Evolutionary conservation across 2,888 invertebrate genomes (phyloP), one percentile per base, ranked within the genome.

Genomic region (Lagria hirta): DNA sequence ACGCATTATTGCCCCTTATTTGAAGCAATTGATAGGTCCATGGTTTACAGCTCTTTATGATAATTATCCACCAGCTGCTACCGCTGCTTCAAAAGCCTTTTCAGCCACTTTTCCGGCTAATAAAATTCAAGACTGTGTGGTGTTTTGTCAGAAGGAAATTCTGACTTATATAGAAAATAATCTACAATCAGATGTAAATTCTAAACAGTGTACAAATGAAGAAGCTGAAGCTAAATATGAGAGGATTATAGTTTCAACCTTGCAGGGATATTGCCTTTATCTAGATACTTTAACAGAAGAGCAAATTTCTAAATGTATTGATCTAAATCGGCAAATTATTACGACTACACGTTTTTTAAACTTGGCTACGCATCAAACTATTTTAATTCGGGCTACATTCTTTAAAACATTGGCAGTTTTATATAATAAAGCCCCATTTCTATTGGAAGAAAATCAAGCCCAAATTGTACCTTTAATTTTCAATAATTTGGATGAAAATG

Each of bases 31-130:
- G 46, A 81, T 84, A 64, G 90, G 91, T 1, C 78, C 84, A 2
- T 95, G 95, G 95, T 81, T 94, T 61, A 79, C 84, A 26, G 85
- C 89, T 34, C 87, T 85, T 65, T 84, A 85, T 73, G 95, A 96
- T 69, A 83, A 84, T 6, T 88, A 91, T 72, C 83, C 88, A 21
- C 91, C 92, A 5, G 91, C 90, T 10, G 84, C 89, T 3, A 79
- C 80, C 52, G 80, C 83, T 43, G 90, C 91, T 1, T 72, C 69
- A 18, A 71, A 74, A 52, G 80, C 86, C 3, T 88, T 91, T 54
- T 74, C 76, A 82, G 78, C 77, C 44, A 86, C 90, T 0, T 96
- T 96, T 70, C 84, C 91, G 0, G 75, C 80, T 4, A 79, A 76
- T 29, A 94, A 93, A 72, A 74, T 87, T 32, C 77, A 81, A 2